Conservation (phyloP, 1,140 invertebrate genomes). For the Elymnias hypermnestra region DNA sequence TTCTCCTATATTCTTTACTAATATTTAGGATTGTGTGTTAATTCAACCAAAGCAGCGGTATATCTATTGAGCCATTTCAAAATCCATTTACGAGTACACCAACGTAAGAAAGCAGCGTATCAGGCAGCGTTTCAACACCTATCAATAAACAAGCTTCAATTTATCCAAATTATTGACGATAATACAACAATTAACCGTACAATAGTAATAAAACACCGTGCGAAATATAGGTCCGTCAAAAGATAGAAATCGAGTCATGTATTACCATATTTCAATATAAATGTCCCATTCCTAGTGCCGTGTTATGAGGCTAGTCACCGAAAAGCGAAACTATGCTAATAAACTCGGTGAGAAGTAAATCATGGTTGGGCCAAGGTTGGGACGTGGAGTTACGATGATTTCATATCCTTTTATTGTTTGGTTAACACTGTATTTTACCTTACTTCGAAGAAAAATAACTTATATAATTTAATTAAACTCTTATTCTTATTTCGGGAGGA, state of each 20-base stretch:
- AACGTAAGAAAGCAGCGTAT: too few species aligned
- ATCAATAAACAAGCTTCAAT: slow-evolving; percentile 1
- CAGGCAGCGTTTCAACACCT: neutral
- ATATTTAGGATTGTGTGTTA: too few species aligned
- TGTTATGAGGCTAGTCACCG: slow-evolving; percentile 38
- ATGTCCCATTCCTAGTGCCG: slow-evolving; percentile 16
- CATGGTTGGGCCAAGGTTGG: slow-evolving; percentile 50
- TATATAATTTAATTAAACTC: too few species aligned
- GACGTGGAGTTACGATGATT: slow-evolving; percentile 17
- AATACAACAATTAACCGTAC: slow-evolving; percentile 16
- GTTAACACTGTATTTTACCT: too few species aligned
- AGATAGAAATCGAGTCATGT: slow-evolving; percentile 20
- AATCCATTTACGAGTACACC: too few species aligned
- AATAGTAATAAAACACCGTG: slow-evolving; percentile 18
- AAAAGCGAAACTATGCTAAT: slow-evolving; percentile 51
- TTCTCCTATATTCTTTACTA: too few species aligned
- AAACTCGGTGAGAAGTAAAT: slow-evolving; percentile 44
- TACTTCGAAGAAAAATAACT: too few species aligned
- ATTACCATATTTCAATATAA: slow-evolving; percentile 24
- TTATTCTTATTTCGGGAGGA: too few species aligned
- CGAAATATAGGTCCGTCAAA: slow-evolving; percentile 19
- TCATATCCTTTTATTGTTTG: neutral
- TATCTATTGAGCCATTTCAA: too few species aligned
- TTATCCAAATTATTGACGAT: slow-evolving; percentile 2
- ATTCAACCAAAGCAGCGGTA: too few species aligned